Conservation (phyloP, 1,140 invertebrate species). For the Neodiprion lecontei region DNA sequence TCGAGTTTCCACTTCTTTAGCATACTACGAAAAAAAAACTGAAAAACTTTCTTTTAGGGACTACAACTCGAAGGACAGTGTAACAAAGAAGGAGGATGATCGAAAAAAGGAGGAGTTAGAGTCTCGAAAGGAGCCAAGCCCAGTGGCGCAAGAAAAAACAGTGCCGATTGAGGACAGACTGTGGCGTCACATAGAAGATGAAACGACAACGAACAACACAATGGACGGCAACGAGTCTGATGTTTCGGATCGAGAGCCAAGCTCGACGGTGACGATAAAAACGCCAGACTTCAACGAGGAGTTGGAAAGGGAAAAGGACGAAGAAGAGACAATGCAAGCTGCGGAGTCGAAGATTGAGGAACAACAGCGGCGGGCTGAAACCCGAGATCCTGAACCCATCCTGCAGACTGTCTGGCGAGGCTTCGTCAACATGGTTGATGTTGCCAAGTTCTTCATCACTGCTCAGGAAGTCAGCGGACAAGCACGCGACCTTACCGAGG, state of each 20-base stretch:
- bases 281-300: slow-evolving; percentile 64
- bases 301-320: slow-evolving; percentile 47
- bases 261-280: slow-evolving; percentile 67
- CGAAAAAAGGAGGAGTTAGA: slow-evolving; percentile 38
- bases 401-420: slow-evolving; percentile 80
- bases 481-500: slow-evolving; percentile 71
- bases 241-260: slow-evolving; percentile 63
- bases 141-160: slow-evolving; percentile 36
- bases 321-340: slow-evolving; percentile 35
- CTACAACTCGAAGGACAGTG: slow-evolving; percentile 32
- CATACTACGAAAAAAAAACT: too few relatives aligned
- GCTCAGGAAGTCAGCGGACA: slow-evolving; percentile 82
- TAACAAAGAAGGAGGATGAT: slow-evolving; percentile 29
- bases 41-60: background rate
- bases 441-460: slow-evolving; percentile 86
- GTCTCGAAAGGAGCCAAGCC: slow-evolving; percentile 8
- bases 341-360: slow-evolving; percentile 39
- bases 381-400: slow-evolving; percentile 23
- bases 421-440: slow-evolving; percentile 88
- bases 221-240: slow-evolving; percentile 60
- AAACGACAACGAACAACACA: slow-evolving; percentile 51
- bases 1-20: too few relatives aligned
- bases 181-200: slow-evolving; percentile 59
- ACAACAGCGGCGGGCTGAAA: slow-evolving; percentile 36
- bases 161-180: slow-evolving; percentile 54